Base-by-base conservation (phyloP, 2,888 invertebrate genomes). In the Pseudeuparius sepicola region DNA sequence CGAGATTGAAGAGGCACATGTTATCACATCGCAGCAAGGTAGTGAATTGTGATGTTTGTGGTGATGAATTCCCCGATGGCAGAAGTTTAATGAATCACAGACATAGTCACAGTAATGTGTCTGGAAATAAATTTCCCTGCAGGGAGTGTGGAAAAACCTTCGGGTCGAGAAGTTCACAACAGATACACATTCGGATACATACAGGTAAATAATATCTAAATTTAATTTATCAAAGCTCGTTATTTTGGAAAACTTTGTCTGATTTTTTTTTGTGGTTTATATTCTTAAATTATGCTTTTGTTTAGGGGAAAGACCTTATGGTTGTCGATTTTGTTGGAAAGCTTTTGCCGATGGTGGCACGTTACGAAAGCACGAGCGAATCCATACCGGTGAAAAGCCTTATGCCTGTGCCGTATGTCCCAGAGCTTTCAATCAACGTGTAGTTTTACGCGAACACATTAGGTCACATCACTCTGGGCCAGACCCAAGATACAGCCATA, bases 311-410 rank as follows among this genome's bases (percentile, higher is more conserved):
- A 67, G 85, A 23, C 87, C 86, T 0, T 87, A 87, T 52, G 84
- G 82, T 1, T 87, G 87, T 54, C 71, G 82, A 6, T 87, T 79
- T 60, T 87, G 87, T 55, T 85, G 85, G 85, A 87, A 87, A 56
- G 86, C 86, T 0, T 87, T 87, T 56, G 87, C 87, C 0, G 87
- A 87, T 57, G 87, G 87, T 23, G 87, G 87, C 14, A 87, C 87
- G 2, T 59, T 87, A 26, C 65, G 87, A 17, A 87, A 87, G 54
- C 87, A 87, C 55, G 87, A 87, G 54, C 67, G 87, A 6, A 87
- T 87, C 49, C 87, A 87, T 50, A 87, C 87, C 0, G 84, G 55
- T 2, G 55, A 55, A 41, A 87, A 87, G 54, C 87, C 87, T 0
- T 87, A 87, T 54, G 86, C 82, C 5, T 87, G 87, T 55, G 83